Evolutionary conservation across 2,113 vertebrate genomes (phyloP).

Genomic region (Mesembrinibis cayennensis): DNA sequence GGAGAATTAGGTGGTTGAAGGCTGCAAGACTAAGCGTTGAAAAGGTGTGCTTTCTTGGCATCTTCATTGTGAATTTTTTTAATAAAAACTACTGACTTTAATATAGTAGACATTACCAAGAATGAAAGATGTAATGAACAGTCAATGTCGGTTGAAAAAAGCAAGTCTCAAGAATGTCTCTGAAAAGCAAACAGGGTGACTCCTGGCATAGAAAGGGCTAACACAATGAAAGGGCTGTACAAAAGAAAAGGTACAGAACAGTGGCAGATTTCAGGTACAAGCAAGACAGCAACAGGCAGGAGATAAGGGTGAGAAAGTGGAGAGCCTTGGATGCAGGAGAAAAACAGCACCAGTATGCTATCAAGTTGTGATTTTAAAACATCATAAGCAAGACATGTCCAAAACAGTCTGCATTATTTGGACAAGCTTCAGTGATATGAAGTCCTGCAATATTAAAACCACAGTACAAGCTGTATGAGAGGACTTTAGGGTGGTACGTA

Average conservation of each 20-base stretch:
- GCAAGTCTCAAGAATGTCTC: background rate
- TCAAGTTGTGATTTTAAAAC: background rate
- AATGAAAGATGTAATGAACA: background rate
- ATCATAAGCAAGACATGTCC: background rate
- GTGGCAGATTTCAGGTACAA: background rate
- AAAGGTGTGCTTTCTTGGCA: background rate
- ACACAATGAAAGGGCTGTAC: background rate
- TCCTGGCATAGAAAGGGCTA: background rate
- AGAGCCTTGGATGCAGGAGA: background rate
- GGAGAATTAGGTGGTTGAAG: background rate
- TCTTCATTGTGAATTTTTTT: background rate
- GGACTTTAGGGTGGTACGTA: constrained; percentile 58
- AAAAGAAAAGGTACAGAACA: background rate
- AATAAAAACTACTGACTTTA: background rate
- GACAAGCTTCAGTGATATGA: background rate
- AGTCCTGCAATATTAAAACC: background rate
- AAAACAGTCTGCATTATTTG: background rate
- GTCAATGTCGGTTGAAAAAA: background rate
- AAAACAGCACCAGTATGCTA: background rate
- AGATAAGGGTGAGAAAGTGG: background rate
- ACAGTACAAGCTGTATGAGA: background rate
- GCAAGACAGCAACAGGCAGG: background rate
- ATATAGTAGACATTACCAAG: background rate
- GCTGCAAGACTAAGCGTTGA: background rate
- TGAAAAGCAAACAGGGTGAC: background rate